Base-by-base conservation (phyloP, 2,888 invertebrate species). In the Pilophorus perplexus region DNA sequence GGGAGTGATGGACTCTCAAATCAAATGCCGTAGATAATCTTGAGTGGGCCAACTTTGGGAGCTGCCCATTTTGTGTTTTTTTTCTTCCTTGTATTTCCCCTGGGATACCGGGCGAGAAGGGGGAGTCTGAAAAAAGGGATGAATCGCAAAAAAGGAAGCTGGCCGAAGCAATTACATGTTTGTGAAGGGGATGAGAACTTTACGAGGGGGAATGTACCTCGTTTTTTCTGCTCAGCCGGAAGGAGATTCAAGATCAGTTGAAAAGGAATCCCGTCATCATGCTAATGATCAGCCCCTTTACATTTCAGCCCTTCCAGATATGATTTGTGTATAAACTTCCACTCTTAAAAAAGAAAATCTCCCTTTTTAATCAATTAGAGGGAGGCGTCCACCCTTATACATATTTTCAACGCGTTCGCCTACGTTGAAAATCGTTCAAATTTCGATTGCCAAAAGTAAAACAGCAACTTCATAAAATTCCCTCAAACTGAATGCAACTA, bases 121-220 rank as follows among this genome's bases (percentile, higher is more conserved):
- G 28, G 28, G 50, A 27, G 33, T 12, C 12, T 12, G 10, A 38
- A 52, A 55, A 38, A 38, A 46, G 60, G 44, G 25, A 44, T 42
- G 60, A 62, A 46, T 33, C 33, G 44, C 33, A 44, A 62, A 62
- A 44, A 46, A 62, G 60, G 44, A 62, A 46, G 28, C 46, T 46
- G 46, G 46, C 23, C 38, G 60, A 62, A 46, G 60, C 60, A 62
- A 62, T 62, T 62, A 62, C 60, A 46, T 38, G 60, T 52, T 52
- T 28, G 23, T 46, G 18, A 14, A 28, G 27, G 27, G 52, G 18
- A 12, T 23, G 52, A 14, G 52, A 25, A 52, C 27, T 62, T 62
- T 46, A 44, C 60, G 46, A 37, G 28, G 28, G 60, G 44, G 18
- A 12, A 27, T 20, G 57, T 22, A 6, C 14, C 14, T 4, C 27